Conservation (phyloP, 64 coral and sea anemone species). For the Pocillopora verrucosa region DNA sequence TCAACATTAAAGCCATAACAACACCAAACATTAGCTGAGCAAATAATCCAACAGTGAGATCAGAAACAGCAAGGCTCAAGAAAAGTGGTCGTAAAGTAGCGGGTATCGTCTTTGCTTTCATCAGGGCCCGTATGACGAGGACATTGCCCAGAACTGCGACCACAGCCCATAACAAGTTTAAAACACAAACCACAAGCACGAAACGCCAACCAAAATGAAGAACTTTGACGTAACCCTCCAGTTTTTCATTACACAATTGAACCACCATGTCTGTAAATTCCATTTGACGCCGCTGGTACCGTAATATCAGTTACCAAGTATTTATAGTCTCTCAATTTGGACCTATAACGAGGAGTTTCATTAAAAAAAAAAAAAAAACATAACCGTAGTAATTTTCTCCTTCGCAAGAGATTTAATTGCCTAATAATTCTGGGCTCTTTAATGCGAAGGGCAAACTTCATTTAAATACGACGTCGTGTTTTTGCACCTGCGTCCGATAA, state of each 20-base stretch:
- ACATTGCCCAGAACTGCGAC: background rate
- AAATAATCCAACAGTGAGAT: constrained; percentile 22
- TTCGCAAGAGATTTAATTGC: too few species aligned
- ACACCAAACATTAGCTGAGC: background rate
- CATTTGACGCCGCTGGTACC: too few species aligned
- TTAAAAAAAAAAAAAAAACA: too few species aligned
- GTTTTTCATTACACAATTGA: background rate
- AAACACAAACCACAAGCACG: background rate
- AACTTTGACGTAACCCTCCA: background rate
- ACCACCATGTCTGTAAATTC: background rate
- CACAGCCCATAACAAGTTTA: background rate
- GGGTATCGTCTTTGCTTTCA: background rate
- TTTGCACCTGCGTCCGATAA: too few species aligned
- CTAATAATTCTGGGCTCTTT: too few species aligned
- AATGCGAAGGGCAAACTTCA: too few species aligned
- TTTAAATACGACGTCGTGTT: too few species aligned
- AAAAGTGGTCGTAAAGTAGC: background rate
- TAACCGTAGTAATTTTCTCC: too few species aligned
- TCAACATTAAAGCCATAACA: background rate
- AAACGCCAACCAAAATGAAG: background rate
- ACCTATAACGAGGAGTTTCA: too few species aligned
- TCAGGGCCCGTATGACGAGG: background rate
- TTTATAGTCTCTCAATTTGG: too few species aligned
- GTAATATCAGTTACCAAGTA: too few species aligned
- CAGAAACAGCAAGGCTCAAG: constrained; percentile 23